These are phyloP conservation scores for Sternarchorhynchus goeldii DNA, from an alignment of 2,797 vertebrate genomes.

Conservation along the genomic window DNA sequence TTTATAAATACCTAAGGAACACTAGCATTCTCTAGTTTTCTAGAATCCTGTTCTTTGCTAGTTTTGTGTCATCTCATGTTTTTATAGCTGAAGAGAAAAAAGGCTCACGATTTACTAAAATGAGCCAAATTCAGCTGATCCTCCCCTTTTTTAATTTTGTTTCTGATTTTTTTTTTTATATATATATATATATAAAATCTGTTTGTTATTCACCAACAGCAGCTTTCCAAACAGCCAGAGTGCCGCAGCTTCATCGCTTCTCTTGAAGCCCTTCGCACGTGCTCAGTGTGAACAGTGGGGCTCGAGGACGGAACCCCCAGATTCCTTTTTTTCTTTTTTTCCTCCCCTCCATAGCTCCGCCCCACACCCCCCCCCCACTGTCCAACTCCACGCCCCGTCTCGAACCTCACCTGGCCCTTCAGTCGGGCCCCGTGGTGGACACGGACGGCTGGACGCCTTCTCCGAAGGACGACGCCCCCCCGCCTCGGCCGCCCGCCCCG, in stretches of 20 bases:
- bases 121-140: conserved; percentile 23
- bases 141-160: neutral
- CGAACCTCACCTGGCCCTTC: conserved; percentile 57
- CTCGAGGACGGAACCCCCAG: conserved; percentile 8
- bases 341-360: neutral
- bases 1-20: conserved; percentile 61
- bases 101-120: conserved; percentile 27
- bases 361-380: conserved; percentile 23
- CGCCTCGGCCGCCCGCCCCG: conserved; percentile 68
- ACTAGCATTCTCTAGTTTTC: conserved; percentile 36
- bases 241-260: conserved; percentile 23
- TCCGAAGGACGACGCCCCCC: conserved; percentile 68
- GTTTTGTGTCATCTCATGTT: conserved; percentile 35
- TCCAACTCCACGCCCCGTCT: conserved; percentile 47
- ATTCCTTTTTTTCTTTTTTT: neutral
- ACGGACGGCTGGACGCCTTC: conserved; percentile 91
- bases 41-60: conserved; percentile 54
- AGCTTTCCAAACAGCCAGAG: conserved; percentile 41
- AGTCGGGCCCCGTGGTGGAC: conserved; percentile 95
- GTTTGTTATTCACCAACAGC: conserved; percentile 39
- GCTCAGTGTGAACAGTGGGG: conserved; percentile 33
- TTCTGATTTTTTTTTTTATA: conserved; percentile 8
- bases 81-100: conserved; percentile 33
- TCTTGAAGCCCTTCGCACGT: conserved; percentile 8
- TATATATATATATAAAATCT: neutral